These are phyloP conservation scores for Noctua janthina DNA, from an alignment of 2,888 invertebrate genomes.

Conservation along the genomic window DNA sequence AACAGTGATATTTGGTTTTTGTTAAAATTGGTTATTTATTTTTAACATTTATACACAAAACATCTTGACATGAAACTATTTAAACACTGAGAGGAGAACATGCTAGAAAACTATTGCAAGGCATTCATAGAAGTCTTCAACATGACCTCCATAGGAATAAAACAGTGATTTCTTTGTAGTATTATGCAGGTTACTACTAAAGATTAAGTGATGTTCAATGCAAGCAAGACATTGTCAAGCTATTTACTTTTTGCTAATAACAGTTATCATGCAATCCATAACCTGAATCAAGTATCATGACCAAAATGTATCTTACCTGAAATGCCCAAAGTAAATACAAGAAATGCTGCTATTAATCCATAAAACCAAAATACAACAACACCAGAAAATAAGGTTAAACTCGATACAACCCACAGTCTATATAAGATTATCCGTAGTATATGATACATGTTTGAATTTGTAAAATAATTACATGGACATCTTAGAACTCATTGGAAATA, in stretches of 20 bases:
- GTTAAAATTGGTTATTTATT: background rate
- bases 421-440: conserved; percentile 90
- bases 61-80: background rate
- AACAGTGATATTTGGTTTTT: background rate
- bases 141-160: background rate
- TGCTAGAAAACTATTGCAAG: background rate
- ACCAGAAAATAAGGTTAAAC: conserved; percentile 93
- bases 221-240: background rate
- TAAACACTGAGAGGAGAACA: background rate
- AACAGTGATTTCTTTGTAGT: background rate
- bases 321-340: conserved; percentile 92
- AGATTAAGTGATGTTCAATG: background rate
- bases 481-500: background rate
- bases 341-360: conserved; percentile 93
- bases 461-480: conserved; percentile 12
- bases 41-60: background rate
- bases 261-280: background rate
- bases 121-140: background rate
- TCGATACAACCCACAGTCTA: conserved; percentile 95
- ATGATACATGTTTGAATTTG: conserved; percentile 79
- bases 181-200: background rate
- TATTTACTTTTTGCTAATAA: background rate
- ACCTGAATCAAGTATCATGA: background rate
- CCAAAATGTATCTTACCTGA: conserved; percentile 90
- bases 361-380: conserved; percentile 95